Evolutionary conservation across 2,113 vertebrate species (phyloP), one percentile per base, ranked within the genome.

Genomic region (Podarcis raffonei): DNA sequence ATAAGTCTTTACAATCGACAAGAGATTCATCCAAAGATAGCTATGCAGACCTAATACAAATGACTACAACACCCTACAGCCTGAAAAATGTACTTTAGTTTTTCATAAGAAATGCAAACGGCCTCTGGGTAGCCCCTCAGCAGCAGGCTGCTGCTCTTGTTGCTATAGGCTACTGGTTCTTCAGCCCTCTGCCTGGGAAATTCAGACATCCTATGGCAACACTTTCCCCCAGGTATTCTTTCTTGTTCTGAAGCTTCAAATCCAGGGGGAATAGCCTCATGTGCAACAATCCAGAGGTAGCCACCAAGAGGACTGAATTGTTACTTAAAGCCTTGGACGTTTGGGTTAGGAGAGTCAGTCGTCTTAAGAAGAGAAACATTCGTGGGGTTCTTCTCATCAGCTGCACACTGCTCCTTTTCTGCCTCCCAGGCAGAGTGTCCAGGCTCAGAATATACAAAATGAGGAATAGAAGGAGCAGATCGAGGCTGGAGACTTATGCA

Each of bases 51-150:
- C 76, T 80, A 20, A 90, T 90, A 53, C 18, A 62, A 93, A 18
- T 1, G 85, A 91, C 83, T 53, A 53, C 62, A 79, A 90, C 75
- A 37, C 90, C 39, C 90, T 86, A 92, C 32, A 94, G 91, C 57
- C 30, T 59, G 18, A 88, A 93, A 95, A 92, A 87, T 68, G 81
- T 59, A 83, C 94, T 95, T 95, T 96, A 95, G 94, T 95, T 94
- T 92, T 92, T 87, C 83, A 35, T 16, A n/a, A 78, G 92, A 91
- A 95, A 94, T 91, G 77, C 76, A 69, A 80, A 84, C 76, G 90
- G 89, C 83, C 2, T 87, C 77, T 83, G 11, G 0, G 72, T 88
- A 83, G 87, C 92, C 80, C 7, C 81, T 94, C 18, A 0, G 35
- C 59, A 68, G 77, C 84, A 82, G 1, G 86, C 90, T 83, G 75